Percentiles rank a stretch among this genome's conserved stretches.
Evolutionary conservation across 2,113 vertebrate genomes (phyloP).

Genomic region (Thinocorus orbignyianus): DNA sequence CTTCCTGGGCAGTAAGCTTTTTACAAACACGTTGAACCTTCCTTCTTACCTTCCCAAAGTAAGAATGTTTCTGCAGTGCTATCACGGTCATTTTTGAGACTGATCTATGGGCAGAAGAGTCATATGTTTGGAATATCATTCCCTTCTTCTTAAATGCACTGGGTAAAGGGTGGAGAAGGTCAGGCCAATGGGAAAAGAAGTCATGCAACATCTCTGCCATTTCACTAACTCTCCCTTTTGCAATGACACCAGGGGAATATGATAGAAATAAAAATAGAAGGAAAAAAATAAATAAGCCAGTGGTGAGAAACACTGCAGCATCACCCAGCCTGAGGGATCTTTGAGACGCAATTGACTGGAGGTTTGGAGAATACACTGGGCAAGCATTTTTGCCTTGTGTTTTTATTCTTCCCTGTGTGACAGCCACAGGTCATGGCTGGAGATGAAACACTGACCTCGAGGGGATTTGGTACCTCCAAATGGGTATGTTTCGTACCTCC

Average conservation of each 20-base stretch:
- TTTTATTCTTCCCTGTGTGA: not conserved
- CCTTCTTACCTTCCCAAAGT: not conserved
- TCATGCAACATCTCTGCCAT: not conserved
- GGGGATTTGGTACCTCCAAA: not conserved
- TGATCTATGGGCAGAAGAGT: not conserved
- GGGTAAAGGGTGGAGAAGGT: not conserved
- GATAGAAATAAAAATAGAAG: not conserved
- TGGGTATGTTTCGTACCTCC: not conserved
- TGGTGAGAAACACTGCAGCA: not conserved
- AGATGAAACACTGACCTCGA: not conserved
- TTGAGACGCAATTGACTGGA: not conserved
- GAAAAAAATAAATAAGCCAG: not conserved
- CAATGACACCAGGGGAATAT: not conserved
- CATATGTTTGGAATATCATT: not conserved
- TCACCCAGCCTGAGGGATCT: not conserved
- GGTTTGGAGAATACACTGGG: not conserved
- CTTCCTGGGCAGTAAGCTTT: constrained; percentile 21
- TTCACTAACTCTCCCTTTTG: not conserved
- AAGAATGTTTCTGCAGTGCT: not conserved
- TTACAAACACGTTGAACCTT: constrained; percentile 30
- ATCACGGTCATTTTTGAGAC: not conserved
- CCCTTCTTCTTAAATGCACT: not conserved
- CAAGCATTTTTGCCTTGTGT: not conserved
- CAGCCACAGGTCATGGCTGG: not conserved
- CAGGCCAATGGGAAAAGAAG: not conserved